phyloP scores from a whole-genome alignment of 2,888 invertebrate genomes.

The Tenthredo amoena region DNA sequence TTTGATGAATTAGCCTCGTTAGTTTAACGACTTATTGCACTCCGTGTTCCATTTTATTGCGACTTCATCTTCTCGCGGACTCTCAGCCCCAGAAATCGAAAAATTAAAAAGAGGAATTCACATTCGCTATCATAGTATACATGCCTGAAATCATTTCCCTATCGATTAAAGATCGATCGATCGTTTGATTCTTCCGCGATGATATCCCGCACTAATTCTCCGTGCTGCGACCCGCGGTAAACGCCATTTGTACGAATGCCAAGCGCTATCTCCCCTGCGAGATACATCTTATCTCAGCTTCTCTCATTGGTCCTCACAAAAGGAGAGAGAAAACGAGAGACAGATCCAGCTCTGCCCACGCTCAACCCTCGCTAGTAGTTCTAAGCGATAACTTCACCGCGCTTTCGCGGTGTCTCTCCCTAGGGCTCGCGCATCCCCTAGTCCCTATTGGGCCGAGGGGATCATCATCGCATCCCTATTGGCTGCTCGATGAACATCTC shows the following conservation, averaged over 20 bases:
- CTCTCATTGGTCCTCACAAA: conserved; percentile 37
- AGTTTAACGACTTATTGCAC: conserved; percentile 67
- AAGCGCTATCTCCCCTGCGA: conserved; percentile 62
- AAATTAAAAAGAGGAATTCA: neutral
- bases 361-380: conserved; percentile 55
- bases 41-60: conserved; percentile 62
- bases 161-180: conserved; percentile 5
- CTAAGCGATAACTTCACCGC: conserved; percentile 36
- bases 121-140: neutral
- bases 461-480: conserved; percentile 72
- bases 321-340: conserved; percentile 14
- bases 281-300: conserved; percentile 50
- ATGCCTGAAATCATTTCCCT: neutral
- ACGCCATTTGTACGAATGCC: conserved; percentile 61
- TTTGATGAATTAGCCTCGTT: conserved; percentile 72
- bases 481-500: conserved; percentile 72
- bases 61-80: conserved; percentile 59
- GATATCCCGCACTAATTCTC: conserved; percentile 38
- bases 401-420: conserved; percentile 57
- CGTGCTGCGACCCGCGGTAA: neutral
- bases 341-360: conserved; percentile 49
- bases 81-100: neutral
- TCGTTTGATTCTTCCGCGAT: neutral
- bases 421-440: conserved; percentile 69
- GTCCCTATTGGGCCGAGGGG: conserved; percentile 72